These are phyloP conservation scores for Pterocles orientalis DNA, from an alignment of 2,113 vertebrate species.

Conservation along the genomic window DNA sequence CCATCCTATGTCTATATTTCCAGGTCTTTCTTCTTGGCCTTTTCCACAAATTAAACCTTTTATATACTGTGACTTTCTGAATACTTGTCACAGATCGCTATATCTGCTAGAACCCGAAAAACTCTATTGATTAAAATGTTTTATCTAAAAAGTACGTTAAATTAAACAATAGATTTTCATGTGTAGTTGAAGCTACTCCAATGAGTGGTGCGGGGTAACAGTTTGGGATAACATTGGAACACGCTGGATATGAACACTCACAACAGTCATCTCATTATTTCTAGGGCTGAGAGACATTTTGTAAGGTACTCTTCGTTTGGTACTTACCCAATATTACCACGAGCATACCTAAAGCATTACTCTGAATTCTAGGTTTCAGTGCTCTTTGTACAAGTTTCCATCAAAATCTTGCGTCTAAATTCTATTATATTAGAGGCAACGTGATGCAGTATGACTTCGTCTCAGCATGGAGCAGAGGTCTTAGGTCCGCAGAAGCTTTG, in stretches of 20 bases:
- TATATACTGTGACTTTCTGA: not conserved
- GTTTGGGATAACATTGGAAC: not conserved
- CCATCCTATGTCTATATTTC: not conserved
- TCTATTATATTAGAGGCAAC: not conserved
- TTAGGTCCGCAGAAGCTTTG: not conserved
- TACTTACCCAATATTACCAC: not conserved
- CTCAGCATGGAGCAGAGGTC: not conserved
- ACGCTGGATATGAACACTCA: not conserved
- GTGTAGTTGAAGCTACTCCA: not conserved
- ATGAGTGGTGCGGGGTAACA: not conserved
- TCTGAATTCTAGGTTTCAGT: not conserved
- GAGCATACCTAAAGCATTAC: not conserved
- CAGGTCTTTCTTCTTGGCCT: not conserved
- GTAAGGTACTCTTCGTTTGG: not conserved
- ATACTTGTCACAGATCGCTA: not conserved
- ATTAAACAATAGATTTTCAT: not conserved
- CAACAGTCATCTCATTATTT: not conserved
- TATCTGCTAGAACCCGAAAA: not conserved
- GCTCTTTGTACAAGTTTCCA: not conserved
- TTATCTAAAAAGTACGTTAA: not conserved
- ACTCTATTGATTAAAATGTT: not conserved
- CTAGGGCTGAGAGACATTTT: not conserved
- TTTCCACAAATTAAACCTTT: not conserved
- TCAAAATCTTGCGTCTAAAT: not conserved
- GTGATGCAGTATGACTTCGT: not conserved